A percentile compares a stretch with the other conserved stretches of the same genome.
Conservation (phyloP, 2,888 invertebrate species). For the Latheticus oryzae region DNA sequence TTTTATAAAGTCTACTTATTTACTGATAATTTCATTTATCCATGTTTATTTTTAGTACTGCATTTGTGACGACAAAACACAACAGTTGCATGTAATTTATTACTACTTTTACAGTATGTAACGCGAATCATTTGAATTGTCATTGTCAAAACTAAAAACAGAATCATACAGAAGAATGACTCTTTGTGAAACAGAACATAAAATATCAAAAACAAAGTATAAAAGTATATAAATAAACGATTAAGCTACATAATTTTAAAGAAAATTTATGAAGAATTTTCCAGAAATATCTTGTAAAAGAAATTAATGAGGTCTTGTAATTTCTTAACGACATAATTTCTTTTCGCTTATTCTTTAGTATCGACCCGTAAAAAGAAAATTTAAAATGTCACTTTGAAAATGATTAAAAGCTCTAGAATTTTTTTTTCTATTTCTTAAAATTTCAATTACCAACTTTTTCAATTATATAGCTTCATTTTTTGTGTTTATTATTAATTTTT, state of each 20-base stretch:
- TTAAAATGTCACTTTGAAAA: not conserved
- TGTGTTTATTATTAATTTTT: no score
- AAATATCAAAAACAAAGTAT: not conserved
- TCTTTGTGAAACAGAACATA: not conserved
- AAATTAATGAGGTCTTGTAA: constrained; percentile 6
- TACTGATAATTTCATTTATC: constrained; percentile 3
- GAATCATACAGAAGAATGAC: not conserved
- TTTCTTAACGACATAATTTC: constrained; percentile 3
- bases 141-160: not conserved
- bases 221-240: no score
- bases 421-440: no score
- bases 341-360: not conserved
- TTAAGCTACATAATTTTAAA: no score
- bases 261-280: no score
- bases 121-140: not conserved
- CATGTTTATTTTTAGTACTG: constrained; percentile 6
- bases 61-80: constrained; percentile 11
- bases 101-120: no score
- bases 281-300: constrained; percentile 7
- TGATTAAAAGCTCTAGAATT: no score
- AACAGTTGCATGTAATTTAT: no score
- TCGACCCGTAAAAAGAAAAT: not conserved
- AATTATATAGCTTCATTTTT: no score
- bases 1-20: not conserved
- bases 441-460: no score